Base-by-base conservation (phyloP, 1,140 invertebrate genomes). In the Drosophila aff. region DNA sequence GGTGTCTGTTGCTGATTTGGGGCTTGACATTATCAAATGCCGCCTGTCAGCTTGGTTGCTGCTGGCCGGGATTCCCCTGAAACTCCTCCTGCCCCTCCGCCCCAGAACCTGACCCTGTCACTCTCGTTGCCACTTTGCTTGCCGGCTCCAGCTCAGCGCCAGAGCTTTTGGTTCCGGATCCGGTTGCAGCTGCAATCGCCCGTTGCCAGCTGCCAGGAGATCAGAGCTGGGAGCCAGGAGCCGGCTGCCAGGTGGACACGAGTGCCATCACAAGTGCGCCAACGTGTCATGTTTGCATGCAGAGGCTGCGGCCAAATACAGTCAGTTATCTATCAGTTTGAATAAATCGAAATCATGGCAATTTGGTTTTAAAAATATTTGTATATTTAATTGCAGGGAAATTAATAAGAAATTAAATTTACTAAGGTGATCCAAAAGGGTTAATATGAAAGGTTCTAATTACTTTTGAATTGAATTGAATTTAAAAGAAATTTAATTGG, bases 11-110 rank as follows among this genome's bases (percentile, higher is more conserved):
- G 81, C 85, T 84, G 77, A 84, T 78, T 90, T 87, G 68, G 73
- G 81, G 85, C 74, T 49, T 84, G 85, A 87, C 84, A 87, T 89
- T 87, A 87, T 89, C 84, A 87, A 87, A 90, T 89, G 84, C 72
- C 83, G 68, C 73, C 79, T 89, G 84, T 81, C 84, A 72, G 68
- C 38, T 61, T 33, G 64, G 41, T 47, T 69, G 36, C 53, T 69
- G 75, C 76, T 33, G 33, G 33, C 66, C 15, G n/a, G 44, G 41
- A 50, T 52, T 23, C 50, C 10, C 31, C 64, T 18, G 9, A 9
- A 16, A 38, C 18, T 23, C 23, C 33, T 47, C 6, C 33, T 28
- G 6, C 40, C 23, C 7, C 16, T 8, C 16, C 16, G 13, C 69
- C 69, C 21, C 28, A 60, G 52, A 28, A 43, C 40, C 38, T 15